These are phyloP conservation scores for Apamea epomidion DNA, from an alignment of 2,888 invertebrate species.

Conservation along the genomic window DNA sequence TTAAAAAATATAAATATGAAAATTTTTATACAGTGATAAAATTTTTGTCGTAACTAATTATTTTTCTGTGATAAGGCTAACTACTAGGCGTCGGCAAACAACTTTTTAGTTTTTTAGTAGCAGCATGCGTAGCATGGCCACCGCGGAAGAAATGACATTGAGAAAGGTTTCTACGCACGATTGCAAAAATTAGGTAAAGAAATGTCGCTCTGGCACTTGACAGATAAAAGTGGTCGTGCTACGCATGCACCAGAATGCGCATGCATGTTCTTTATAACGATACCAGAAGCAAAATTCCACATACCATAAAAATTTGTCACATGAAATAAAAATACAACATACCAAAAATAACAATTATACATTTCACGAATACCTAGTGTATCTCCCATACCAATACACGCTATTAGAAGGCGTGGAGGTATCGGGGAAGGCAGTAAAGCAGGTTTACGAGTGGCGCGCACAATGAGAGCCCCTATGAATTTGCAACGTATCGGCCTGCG, in stretches of 20 bases:
- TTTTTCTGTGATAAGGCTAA: background rate
- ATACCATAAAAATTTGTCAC: background rate
- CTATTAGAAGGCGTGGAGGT: constrained; percentile 64
- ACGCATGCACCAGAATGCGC: background rate
- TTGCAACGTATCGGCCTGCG: constrained; percentile 56
- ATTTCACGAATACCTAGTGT: constrained; percentile 26
- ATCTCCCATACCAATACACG: constrained; percentile 28
- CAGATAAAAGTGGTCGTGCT: background rate
- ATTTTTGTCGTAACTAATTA: background rate
- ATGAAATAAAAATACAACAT: background rate
- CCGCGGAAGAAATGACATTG: background rate
- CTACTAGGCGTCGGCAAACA: background rate
- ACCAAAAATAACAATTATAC: background rate
- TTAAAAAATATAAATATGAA: background rate
- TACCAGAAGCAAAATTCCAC: background rate
- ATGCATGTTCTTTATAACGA: background rate
- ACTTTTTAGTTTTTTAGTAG: background rate
- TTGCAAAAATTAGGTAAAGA: background rate
- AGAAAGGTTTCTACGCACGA: background rate
- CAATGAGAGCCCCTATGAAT: constrained; percentile 62
- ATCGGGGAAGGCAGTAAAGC: constrained; percentile 63
- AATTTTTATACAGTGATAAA: too few species aligned
- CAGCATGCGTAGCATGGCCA: background rate
- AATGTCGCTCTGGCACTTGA: background rate
- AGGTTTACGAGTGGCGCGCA: constrained; percentile 66